Percentiles rank a stretch among this genome's conserved stretches.
Conservation (phyloP, 2,113 vertebrate species). For the Leptobrachium ailaonicum region DNA sequence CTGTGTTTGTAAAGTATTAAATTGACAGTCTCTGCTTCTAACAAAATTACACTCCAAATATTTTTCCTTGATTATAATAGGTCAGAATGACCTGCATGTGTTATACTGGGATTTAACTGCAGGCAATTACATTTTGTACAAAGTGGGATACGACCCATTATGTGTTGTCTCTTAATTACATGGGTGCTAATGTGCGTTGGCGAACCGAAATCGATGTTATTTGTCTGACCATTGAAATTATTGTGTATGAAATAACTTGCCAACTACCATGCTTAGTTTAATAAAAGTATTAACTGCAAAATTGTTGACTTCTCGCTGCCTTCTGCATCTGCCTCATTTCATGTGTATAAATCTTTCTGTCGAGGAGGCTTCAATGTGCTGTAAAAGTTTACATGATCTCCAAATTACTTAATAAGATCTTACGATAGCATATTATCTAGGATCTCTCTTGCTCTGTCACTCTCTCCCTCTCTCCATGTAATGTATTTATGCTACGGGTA, state of each 20-base stretch:
- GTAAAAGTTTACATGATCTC: too few species aligned
- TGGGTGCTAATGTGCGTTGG: not conserved
- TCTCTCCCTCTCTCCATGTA: too few species aligned
- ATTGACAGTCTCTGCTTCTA: constrained; percentile 19
- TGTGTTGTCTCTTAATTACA: not conserved
- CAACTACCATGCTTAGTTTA: too few species aligned
- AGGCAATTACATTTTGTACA: constrained; percentile 18
- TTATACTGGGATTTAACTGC: not conserved
- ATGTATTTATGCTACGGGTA: too few species aligned
- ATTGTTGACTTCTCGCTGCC: too few species aligned
- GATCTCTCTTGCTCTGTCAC: too few species aligned
- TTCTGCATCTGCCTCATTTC: too few species aligned
- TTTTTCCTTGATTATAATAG: constrained; percentile 31
- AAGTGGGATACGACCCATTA: constrained; percentile 7
- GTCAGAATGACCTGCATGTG: constrained; percentile 38
- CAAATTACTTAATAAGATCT: too few species aligned
- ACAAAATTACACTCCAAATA: constrained; percentile 34
- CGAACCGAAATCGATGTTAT: not conserved
- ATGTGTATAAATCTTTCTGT: too few species aligned
- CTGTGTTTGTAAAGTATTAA: constrained; percentile 22
- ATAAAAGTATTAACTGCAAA: too few species aligned
- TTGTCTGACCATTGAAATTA: not conserved
- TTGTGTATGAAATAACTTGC: not conserved
- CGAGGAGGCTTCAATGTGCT: too few species aligned
- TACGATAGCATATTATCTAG: too few species aligned